phyloP scores from a whole-genome alignment of 2,797 vertebrate species.

The Hoplostethus mediterraneus region DNA sequence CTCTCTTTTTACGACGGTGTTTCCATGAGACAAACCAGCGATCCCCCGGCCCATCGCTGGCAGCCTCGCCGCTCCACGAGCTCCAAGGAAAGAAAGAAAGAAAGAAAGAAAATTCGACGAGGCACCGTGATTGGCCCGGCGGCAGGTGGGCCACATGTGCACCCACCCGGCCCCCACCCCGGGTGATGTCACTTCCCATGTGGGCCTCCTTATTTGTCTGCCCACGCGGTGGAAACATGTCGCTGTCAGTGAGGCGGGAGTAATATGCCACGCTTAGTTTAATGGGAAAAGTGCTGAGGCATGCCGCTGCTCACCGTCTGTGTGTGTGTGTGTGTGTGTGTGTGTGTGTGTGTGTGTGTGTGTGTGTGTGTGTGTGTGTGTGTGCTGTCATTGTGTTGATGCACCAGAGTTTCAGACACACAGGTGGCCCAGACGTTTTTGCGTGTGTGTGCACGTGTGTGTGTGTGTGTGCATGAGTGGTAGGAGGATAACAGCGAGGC shows the following conservation, averaged over 20 bases:
- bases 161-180: not conserved
- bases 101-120: constrained; percentile 7
- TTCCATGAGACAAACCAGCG: constrained; percentile 68
- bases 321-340: constrained; percentile 17
- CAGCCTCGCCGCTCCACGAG: constrained; percentile 37
- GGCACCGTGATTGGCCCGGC: constrained; percentile 44
- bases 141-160: constrained; percentile 67
- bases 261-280: constrained; percentile 67
- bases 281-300: constrained; percentile 66
- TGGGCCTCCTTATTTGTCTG: constrained; percentile 62
- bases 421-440: constrained; percentile 5
- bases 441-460: constrained; percentile 3
- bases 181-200: constrained; percentile 70
- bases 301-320: constrained; percentile 42
- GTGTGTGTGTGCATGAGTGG: constrained; percentile 12
- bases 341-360: too few species aligned
- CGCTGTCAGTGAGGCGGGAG: constrained; percentile 57
- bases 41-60: constrained; percentile 29
- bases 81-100: constrained; percentile 46
- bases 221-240: constrained; percentile 62
- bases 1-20: constrained; percentile 63
- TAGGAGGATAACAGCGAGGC: constrained; percentile 18
- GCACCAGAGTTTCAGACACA: constrained; percentile 10
- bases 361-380: too few species aligned
- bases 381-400: constrained; percentile 35